Conservation (phyloP, 1,140 invertebrate genomes). For the Trypoxylus dichotomus region DNA sequence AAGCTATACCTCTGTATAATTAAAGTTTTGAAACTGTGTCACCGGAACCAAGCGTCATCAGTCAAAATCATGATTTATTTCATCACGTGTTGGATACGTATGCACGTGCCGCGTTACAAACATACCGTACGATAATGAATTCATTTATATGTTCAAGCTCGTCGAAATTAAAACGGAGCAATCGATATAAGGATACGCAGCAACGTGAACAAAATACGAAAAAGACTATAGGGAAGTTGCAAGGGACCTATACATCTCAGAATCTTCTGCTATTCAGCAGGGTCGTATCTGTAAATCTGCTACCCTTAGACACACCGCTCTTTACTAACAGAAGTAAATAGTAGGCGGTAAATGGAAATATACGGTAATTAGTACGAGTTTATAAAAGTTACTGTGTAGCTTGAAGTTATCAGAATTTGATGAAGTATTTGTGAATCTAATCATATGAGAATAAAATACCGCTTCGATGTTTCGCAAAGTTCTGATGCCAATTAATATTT, state of each 20-base stretch:
- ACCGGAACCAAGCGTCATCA: conserved; percentile 12
- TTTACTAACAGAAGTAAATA: no score
- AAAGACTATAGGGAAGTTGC: background rate
- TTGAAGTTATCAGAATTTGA: no score
- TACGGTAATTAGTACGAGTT: no score
- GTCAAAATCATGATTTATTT: conserved; percentile 19
- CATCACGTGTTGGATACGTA: background rate
- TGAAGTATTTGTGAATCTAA: no score
- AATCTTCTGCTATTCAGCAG: no score
- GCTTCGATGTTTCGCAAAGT: no score
- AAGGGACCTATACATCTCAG: background rate
- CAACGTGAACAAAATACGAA: background rate
- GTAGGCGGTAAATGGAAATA: no score
- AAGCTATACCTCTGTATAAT: background rate
- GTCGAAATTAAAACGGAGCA: conserved; percentile 14
- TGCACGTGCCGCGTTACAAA: background rate
- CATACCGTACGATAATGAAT: background rate
- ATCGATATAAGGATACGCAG: background rate
- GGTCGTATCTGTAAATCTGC: no score
- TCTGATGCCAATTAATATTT: no score
- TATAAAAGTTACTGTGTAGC: no score
- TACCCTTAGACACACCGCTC: no score
- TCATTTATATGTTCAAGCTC: background rate
- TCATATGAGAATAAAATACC: no score
- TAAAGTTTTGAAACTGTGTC: conserved; percentile 20